Evolutionary conservation across 2,113 vertebrate species (phyloP).

Genomic region (Hassar affinis): DNA sequence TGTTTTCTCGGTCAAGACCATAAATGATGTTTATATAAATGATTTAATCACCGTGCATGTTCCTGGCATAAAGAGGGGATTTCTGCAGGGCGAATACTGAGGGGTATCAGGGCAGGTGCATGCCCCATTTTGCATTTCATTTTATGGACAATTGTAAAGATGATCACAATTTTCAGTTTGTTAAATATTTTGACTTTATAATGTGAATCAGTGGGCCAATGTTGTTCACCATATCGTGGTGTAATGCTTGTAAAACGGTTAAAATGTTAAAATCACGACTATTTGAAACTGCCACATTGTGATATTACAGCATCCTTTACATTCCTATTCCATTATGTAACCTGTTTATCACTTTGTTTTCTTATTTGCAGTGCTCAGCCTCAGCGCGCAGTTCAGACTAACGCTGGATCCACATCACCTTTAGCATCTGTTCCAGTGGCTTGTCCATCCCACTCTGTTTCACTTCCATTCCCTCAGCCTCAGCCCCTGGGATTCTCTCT

Average conservation of each 20-base stretch:
- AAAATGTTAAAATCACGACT: background rate
- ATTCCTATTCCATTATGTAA: background rate
- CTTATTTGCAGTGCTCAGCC: constrained; percentile 27
- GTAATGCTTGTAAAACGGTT: background rate
- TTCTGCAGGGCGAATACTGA: background rate
- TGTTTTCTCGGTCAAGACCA: background rate
- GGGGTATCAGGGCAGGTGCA: background rate
- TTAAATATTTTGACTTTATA: background rate
- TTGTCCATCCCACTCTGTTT: background rate
- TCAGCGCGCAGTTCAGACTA: background rate
- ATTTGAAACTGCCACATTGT: background rate
- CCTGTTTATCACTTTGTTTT: background rate
- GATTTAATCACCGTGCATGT: background rate
- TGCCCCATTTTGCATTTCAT: background rate
- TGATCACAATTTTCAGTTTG: background rate
- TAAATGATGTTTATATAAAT: background rate
- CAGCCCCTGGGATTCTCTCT: background rate
- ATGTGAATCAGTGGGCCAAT: background rate
- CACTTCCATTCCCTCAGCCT: background rate
- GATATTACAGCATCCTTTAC: background rate
- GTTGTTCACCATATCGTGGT: background rate
- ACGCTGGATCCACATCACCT: background rate
- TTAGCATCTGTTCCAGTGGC: constrained; percentile 16
- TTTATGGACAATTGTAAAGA: background rate
- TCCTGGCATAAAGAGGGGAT: background rate